These are phyloP conservation scores for Scopus umbretta DNA, from an alignment of 2,113 vertebrate genomes.

Conservation along the genomic window DNA sequence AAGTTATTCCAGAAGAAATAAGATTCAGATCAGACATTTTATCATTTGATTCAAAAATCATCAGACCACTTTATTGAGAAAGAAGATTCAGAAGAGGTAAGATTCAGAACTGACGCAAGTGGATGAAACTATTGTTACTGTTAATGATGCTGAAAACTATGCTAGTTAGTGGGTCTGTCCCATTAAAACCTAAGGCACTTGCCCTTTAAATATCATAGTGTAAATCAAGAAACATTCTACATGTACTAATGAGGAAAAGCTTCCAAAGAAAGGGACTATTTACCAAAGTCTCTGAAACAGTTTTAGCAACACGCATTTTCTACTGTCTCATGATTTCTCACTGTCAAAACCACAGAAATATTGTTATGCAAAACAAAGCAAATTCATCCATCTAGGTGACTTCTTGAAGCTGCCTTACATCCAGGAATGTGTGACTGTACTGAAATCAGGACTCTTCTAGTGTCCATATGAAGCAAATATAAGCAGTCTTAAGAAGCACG, in stretches of 20 bases:
- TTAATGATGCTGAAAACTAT: not conserved
- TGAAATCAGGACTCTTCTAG: not conserved
- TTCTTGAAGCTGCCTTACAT: not conserved
- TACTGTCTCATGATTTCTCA: not conserved
- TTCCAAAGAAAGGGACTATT: not conserved
- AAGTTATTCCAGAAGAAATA: not conserved
- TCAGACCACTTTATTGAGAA: not conserved
- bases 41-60: not conserved
- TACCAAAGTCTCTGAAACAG: not conserved
- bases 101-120: not conserved
- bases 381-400: not conserved
- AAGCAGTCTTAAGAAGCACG: not conserved
- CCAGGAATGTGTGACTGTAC: not conserved
- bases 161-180: not conserved
- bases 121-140: not conserved
- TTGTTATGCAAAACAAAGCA: not conserved
- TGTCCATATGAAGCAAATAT: not conserved
- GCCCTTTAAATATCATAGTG: not conserved
- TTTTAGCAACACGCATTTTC: not conserved
- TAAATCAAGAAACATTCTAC: not conserved
- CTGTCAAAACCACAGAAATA: not conserved
- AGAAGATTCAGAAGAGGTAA: not conserved
- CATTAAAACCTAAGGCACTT: not conserved
- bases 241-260: not conserved
- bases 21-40: not conserved